Evolutionary conservation across 2,888 invertebrate genomes (phyloP).

Genomic region (Stenolophus ochropezus): DNA sequence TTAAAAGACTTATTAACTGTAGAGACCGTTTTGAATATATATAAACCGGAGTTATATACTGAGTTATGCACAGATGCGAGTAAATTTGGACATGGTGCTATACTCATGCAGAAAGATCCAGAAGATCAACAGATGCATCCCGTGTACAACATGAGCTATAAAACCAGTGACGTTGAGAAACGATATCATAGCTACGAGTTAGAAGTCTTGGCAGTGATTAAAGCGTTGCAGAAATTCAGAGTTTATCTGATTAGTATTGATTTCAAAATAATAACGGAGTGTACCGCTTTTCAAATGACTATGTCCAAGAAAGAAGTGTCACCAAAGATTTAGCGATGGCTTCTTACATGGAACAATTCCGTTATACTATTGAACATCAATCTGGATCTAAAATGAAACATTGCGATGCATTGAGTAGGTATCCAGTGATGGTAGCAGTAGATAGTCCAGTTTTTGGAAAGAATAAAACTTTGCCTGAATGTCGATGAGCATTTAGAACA

Average conservation of each 20-base stretch:
- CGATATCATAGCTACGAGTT: conserved; percentile 2
- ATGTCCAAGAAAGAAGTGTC: conserved; percentile 41
- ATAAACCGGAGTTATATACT: not conserved
- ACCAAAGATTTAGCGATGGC: conserved; percentile 12
- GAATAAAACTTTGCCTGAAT: not conserved
- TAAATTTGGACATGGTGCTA: not conserved
- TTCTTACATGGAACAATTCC: conserved; percentile 24
- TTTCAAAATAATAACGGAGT: not conserved
- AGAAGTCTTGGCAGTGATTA: not conserved
- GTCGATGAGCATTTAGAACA: not conserved
- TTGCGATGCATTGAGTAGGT: conserved; percentile 19
- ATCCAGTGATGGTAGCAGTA: not conserved
- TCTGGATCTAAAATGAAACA: conserved; percentile 19
- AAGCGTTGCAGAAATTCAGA: not conserved
- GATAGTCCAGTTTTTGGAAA: not conserved
- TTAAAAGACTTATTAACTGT: not conserved
- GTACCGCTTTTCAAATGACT: conserved; percentile 61
- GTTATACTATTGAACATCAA: conserved; percentile 9
- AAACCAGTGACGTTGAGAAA: not conserved
- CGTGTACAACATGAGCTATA: not conserved
- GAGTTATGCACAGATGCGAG: not conserved
- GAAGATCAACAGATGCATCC: not conserved
- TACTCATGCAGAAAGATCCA: not conserved
- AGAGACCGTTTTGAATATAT: not conserved
- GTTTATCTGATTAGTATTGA: not conserved